Percentiles rank a stretch among this genome's conserved stretches.
These are phyloP conservation scores for Cochlearius cochlearius DNA, from an alignment of 2,113 vertebrate species.

Conservation along the genomic window DNA sequence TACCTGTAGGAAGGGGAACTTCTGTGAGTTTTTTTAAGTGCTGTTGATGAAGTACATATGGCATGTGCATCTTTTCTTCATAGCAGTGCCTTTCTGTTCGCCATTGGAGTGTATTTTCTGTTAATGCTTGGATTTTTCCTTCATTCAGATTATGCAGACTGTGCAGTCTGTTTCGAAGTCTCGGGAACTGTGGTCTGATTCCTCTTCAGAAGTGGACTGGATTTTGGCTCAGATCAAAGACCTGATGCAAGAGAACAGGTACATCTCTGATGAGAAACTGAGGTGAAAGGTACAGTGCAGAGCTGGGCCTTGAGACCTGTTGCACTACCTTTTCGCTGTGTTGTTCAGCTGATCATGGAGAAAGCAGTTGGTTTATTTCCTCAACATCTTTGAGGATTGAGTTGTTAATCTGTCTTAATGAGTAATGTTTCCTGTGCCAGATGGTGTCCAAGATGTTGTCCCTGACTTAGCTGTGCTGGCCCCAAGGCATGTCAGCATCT, in stretches of 20 bases:
- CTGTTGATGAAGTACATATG: neutral
- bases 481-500: neutral
- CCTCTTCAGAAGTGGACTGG: conserved; percentile 84
- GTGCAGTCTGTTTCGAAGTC: conserved; percentile 51
- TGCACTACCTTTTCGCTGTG: neutral
- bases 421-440: neutral
- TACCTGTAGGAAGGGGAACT: neutral
- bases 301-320: neutral
- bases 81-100: neutral
- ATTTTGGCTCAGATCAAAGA: conserved; percentile 88
- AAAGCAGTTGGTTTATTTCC: neutral
- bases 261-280: neutral
- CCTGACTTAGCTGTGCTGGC: neutral
- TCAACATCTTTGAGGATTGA: neutral
- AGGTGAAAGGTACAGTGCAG: neutral
- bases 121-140: neutral
- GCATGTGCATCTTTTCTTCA: neutral
- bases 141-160: conserved; percentile 68
- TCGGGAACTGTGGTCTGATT: conserved; percentile 65
- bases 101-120: neutral
- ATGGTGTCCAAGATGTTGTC: neutral
- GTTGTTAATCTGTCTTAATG: neutral
- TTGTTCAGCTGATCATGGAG: neutral
- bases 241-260: conserved; percentile 82
- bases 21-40: neutral